Evolutionary conservation across 1,140 invertebrate species (phyloP).

Genomic region (Phymastichus coffea): DNA sequence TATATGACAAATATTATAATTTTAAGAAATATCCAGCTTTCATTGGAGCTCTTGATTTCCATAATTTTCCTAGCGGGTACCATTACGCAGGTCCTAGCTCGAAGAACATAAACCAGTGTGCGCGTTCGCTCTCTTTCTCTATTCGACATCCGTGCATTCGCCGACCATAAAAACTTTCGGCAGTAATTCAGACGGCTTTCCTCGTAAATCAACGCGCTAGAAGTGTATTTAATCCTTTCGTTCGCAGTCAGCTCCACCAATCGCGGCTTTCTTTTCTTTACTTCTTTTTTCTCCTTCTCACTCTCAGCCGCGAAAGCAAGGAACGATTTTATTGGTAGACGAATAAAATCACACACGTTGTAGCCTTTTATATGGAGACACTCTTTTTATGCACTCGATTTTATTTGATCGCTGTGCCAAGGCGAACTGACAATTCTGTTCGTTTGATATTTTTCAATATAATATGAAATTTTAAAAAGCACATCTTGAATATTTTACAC

Average conservation of each 20-base stretch:
- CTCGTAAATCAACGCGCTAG: constrained; percentile 40
- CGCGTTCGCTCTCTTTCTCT: constrained; percentile 26
- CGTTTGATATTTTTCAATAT: no score
- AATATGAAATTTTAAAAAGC: no score
- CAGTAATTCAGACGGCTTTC: constrained; percentile 37
- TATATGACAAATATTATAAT: constrained; percentile 20
- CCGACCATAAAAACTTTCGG: constrained; percentile 41
- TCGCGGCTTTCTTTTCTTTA: no score
- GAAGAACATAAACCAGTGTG: background rate
- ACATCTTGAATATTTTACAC: no score
- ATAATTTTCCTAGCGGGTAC: constrained; percentile 38
- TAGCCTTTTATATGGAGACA: no score
- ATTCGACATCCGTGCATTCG: constrained; percentile 33
- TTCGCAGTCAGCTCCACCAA: constrained; percentile 12
- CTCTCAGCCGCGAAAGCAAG: no score
- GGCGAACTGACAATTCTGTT: no score
- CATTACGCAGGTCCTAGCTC: constrained; percentile 32
- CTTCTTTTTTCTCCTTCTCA: no score
- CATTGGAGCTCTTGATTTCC: constrained; percentile 39
- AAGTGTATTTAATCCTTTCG: constrained; percentile 43
- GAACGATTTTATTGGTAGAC: constrained; percentile 12
- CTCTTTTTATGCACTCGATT: no score
- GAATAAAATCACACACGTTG: background rate
- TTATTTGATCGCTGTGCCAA: no score
- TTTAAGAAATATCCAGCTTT: constrained; percentile 27